A percentile compares a stretch with the other conserved stretches of the same genome.
phyloP scores from a whole-genome alignment of 2,797 vertebrate genomes.

The Hydrophis major region DNA sequence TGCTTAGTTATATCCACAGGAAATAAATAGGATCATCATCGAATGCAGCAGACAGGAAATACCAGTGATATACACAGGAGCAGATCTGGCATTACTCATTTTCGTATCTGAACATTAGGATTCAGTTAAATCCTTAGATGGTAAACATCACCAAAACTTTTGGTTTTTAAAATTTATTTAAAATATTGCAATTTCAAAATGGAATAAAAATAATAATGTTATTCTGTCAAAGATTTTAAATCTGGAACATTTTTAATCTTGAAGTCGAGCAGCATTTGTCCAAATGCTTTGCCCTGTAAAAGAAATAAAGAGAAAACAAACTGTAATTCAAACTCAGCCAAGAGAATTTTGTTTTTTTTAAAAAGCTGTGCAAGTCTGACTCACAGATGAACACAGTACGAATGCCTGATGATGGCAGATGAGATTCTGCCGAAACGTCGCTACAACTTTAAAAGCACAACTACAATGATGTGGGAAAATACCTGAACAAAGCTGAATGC shows the following conservation, averaged over 20 bases:
- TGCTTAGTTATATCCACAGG: slow-evolving; percentile 51
- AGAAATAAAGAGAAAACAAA: slow-evolving; percentile 16
- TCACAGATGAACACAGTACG: too few species aligned
- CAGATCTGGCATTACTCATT: slow-evolving; percentile 47
- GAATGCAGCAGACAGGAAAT: slow-evolving; percentile 34
- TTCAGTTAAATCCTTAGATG: slow-evolving; percentile 34
- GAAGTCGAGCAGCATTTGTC: slow-evolving; percentile 87
- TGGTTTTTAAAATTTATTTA: slow-evolving; percentile 35
- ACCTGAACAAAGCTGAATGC: too few species aligned
- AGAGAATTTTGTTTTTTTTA: neutral
- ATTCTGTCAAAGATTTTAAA: slow-evolving; percentile 83
- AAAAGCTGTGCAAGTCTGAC: too few species aligned
- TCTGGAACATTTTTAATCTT: slow-evolving; percentile 82
- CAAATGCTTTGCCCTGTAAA: slow-evolving; percentile 82
- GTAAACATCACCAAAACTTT: slow-evolving; percentile 38
- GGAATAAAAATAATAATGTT: slow-evolving; percentile 43
- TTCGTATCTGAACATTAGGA: slow-evolving; percentile 32
- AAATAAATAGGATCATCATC: slow-evolving; percentile 59
- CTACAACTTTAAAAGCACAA: too few species aligned
- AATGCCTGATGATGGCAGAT: too few species aligned
- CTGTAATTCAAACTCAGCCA: neutral
- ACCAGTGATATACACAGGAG: slow-evolving; percentile 46
- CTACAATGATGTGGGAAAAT: too few species aligned
- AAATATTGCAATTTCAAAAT: slow-evolving; percentile 36
- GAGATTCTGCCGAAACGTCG: too few species aligned